A percentile compares a stretch with the other conserved stretches of the same genome.
Conservation (phyloP, 2,797 vertebrate genomes). For the Mormyrus proboscirostris region DNA sequence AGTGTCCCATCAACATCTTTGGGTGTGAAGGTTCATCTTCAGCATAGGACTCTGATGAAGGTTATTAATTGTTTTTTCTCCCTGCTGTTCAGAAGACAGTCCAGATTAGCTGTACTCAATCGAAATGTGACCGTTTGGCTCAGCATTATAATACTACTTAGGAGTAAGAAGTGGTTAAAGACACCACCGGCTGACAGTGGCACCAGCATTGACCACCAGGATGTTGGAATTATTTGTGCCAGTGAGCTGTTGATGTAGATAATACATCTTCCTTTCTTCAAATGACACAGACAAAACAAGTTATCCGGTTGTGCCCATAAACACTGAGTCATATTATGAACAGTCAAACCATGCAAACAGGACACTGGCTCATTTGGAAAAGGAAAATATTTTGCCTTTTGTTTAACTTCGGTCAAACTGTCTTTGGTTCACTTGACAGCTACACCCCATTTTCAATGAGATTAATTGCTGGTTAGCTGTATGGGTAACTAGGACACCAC, state of each 20-base stretch:
- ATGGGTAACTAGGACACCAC: background rate
- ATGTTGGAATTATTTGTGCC: background rate
- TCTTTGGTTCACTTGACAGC: background rate
- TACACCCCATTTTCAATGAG: background rate
- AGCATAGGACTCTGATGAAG: background rate
- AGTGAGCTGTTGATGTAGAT: background rate
- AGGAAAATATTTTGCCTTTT: background rate
- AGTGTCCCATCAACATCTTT: background rate
- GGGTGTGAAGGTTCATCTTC: background rate
- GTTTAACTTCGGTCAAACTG: background rate
- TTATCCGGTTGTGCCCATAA: background rate
- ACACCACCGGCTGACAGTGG: background rate
- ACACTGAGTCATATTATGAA: background rate
- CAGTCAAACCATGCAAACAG: background rate
- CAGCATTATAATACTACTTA: background rate
- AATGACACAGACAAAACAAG: background rate
- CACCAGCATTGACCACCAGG: background rate
- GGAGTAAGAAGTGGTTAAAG: background rate
- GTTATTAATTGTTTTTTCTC: background rate
- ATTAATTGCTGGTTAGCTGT: background rate
- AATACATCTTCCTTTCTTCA: background rate
- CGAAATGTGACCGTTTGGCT: too few relatives aligned
- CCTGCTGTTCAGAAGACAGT: background rate
- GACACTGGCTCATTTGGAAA: background rate
- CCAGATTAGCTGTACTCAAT: background rate